Evolutionary conservation across 2,113 vertebrate genomes (phyloP).

Genomic region (Anas platyrhynchos): DNA sequence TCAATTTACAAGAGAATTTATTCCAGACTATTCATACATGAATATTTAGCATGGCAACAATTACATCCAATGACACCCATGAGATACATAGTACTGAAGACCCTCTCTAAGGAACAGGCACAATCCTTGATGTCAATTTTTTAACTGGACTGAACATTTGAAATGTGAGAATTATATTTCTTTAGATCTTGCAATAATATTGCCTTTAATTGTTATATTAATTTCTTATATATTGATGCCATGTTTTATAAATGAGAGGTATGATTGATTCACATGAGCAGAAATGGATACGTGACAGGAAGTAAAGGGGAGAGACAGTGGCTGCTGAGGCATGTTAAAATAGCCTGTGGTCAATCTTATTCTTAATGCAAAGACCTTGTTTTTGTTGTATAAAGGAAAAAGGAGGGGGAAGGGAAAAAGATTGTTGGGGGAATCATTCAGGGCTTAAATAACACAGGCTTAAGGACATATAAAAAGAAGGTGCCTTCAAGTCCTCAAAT

Average conservation of each 20-base stretch:
- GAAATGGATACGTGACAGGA: constrained; percentile 62
- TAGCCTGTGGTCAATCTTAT: constrained; percentile 69
- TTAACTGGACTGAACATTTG: constrained; percentile 29
- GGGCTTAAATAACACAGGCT: constrained; percentile 25
- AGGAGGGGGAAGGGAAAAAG: constrained; percentile 37
- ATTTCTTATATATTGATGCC: neutral
- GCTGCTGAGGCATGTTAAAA: constrained; percentile 63
- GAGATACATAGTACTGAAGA: constrained; percentile 49
- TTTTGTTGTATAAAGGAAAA: constrained; percentile 53
- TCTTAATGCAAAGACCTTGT: constrained; percentile 68
- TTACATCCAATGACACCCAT: constrained; percentile 74
- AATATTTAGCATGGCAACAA: constrained; percentile 80
- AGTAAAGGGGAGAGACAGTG: constrained; percentile 49
- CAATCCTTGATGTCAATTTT: constrained; percentile 4
- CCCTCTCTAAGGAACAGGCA: constrained; percentile 42
- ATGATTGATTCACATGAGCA: constrained; percentile 57
- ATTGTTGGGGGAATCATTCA: constrained; percentile 5
- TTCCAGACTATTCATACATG: constrained; percentile 76
- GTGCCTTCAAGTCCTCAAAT: neutral
- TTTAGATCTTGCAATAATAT: neutral
- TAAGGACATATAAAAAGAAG: constrained; percentile 24
- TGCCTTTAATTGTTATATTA: constrained; percentile 29
- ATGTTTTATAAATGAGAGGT: constrained; percentile 32
- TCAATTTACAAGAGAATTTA: constrained; percentile 77
- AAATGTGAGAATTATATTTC: constrained; percentile 30